These are phyloP conservation scores for Venturia canescens DNA, from an alignment of 1,140 invertebrate species.

Conservation along the genomic window DNA sequence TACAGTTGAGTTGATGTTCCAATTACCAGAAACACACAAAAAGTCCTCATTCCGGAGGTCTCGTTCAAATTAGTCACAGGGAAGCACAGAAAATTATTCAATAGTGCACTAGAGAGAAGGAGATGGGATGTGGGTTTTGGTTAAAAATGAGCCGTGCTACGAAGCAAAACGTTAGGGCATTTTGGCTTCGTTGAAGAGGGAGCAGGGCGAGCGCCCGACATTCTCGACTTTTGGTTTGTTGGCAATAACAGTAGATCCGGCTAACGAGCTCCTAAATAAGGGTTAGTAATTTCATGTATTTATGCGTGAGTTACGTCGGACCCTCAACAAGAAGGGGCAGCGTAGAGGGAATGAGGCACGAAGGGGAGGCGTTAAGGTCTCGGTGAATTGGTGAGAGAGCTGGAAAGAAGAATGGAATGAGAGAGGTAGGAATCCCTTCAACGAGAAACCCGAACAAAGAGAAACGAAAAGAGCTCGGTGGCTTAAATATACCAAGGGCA, in stretches of 20 bases:
- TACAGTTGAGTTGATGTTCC: too few species aligned
- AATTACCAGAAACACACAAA: too few species aligned
- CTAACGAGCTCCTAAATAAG: constrained; percentile 77
- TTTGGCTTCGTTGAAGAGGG: constrained; percentile 25
- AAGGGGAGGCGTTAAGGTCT: neutral
- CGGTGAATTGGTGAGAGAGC: neutral
- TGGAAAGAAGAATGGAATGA: constrained; percentile 3
- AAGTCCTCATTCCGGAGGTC: neutral
- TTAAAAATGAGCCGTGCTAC: neutral
- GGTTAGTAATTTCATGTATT: constrained; percentile 77
- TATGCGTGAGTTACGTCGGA: constrained; percentile 74
- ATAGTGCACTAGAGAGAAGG: neutral
- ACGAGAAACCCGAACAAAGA: constrained; percentile 12
- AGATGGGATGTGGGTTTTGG: neutral
- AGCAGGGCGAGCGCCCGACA: neutral
- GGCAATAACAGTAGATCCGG: constrained; percentile 76
- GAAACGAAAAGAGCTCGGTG: neutral
- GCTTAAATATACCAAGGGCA: neutral
- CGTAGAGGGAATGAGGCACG: neutral
- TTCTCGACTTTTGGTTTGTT: constrained; percentile 63
- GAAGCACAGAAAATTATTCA: neutral
- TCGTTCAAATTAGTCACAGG: neutral
- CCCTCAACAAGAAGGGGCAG: constrained; percentile 11
- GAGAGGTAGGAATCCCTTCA: constrained; percentile 28
- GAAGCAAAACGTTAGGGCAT: neutral